These are phyloP conservation scores for Ibidorhyncha struthersii DNA, from an alignment of 2,113 vertebrate species.

Conservation along the genomic window DNA sequence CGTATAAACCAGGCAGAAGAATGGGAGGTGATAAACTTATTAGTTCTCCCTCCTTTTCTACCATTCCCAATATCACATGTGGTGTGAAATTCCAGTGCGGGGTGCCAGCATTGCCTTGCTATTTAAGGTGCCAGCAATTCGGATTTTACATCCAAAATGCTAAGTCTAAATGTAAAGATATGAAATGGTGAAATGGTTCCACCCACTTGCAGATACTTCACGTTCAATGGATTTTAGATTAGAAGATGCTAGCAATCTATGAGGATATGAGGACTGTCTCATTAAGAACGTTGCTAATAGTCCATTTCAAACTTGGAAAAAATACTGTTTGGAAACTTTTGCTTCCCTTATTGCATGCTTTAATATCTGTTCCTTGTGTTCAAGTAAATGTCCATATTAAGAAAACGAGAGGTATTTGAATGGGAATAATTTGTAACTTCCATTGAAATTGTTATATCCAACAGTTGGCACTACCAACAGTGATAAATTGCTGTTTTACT, in stretches of 20 bases:
- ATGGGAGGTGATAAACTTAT: neutral
- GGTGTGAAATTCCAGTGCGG: neutral
- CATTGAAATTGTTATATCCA: neutral
- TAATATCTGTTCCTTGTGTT: neutral
- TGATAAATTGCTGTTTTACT: slow-evolving; percentile 17
- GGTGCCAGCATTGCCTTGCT: neutral
- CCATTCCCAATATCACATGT: neutral
- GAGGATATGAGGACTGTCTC: neutral
- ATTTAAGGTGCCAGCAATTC: neutral
- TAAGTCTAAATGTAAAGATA: neutral
- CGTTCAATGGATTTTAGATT: neutral
- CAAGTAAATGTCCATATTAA: neutral
- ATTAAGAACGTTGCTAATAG: neutral
- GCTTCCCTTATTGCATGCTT: neutral
- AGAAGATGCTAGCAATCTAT: neutral
- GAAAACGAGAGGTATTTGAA: neutral
- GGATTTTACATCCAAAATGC: neutral
- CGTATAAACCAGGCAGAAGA: neutral
- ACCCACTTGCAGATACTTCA: neutral
- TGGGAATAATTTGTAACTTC: slow-evolving; percentile 1
- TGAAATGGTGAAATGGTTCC: neutral
- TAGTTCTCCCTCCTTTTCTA: neutral
- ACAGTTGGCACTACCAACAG: neutral
- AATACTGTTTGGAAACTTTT: neutral
- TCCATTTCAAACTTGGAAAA: neutral